phyloP scores from a whole-genome alignment of 2,113 vertebrate species.

The Scortum barcoo region DNA sequence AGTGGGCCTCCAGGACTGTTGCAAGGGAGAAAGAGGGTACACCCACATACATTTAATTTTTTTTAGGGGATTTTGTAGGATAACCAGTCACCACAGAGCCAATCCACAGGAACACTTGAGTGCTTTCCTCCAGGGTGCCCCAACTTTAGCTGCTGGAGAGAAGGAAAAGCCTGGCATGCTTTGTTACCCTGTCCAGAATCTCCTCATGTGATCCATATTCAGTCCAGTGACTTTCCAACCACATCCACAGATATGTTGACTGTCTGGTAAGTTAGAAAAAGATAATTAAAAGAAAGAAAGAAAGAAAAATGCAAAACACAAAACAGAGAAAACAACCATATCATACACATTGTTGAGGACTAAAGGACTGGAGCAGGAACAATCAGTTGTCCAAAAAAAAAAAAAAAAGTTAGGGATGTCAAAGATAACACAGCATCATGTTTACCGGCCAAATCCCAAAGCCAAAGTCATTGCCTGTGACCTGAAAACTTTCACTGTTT shows the following conservation, averaged over 20 bases:
- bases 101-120: slow-evolving; percentile 23
- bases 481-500: slow-evolving; percentile 28
- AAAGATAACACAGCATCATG: not conserved
- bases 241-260: not conserved
- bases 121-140: slow-evolving; percentile 12
- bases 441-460: slow-evolving; percentile 19
- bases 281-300: no score
- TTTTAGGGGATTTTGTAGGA: slow-evolving; percentile 18
- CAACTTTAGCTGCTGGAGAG: not conserved
- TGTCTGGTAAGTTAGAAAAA: not conserved
- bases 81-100: slow-evolving; percentile 6
- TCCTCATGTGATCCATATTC: slow-evolving; percentile 18
- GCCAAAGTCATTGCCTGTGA: slow-evolving; percentile 3
- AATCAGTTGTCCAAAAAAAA: not conserved
- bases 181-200: not conserved
- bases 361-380: not conserved
- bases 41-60: slow-evolving; percentile 19
- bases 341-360: not conserved
- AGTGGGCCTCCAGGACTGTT: not conserved
- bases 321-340: no score
- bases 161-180: slow-evolving; percentile 7
- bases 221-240: not conserved
- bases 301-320: not conserved
- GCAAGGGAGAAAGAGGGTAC: not conserved
- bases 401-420: not conserved